Base-by-base conservation (phyloP, 2,888 invertebrate genomes). In the Apodemia duryi region DNA sequence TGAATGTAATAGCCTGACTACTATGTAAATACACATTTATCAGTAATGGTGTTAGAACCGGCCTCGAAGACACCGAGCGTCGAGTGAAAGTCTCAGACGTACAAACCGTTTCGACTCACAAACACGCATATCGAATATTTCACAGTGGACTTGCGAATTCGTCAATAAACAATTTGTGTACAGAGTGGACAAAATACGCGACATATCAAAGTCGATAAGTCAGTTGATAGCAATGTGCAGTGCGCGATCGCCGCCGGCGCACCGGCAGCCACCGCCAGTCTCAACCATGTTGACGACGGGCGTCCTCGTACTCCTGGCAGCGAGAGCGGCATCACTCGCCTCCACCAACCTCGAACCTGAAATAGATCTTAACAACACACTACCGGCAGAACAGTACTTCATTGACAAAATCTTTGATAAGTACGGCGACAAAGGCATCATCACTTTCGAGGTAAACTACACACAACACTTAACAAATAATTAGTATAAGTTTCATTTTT, bases 381-480 rank as follows among this genome's bases (percentile, higher is more conserved):
- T 80, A 49, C 82, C 81, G 41, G 88, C 91, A 0, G 89, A 92
- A 75, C 82, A 84, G 71, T 93, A 88, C 76, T 93, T 92, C 78
- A 88, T 93, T 69, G 82, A 87, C 71, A 88, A 91, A 76, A 92
- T 93, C 74, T 93, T 94, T 76, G 83, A 88, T 73, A 94, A 93
- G 76, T 94, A 94, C 73, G 93, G 93, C 35, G 84, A 92, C 70
- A 87, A 88, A 75, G 93, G 92, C 63, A 81, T 92, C 69, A 93
- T 94, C 74, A 91, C 92, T 38, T 93, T 93, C 72, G 93, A 93
- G 85, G 93, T 92, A 74, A 82, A 88, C 78, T 66, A 52, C 21
- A 43, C 46, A 62, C 10, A 11, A 11, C 43, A 43, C 43, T 43
- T 43, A 43, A 43, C 10, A 11, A 43, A 43, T 43, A 41, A 41